Base-by-base conservation (phyloP, 1,140 invertebrate species). In the Calliphora vicina region DNA sequence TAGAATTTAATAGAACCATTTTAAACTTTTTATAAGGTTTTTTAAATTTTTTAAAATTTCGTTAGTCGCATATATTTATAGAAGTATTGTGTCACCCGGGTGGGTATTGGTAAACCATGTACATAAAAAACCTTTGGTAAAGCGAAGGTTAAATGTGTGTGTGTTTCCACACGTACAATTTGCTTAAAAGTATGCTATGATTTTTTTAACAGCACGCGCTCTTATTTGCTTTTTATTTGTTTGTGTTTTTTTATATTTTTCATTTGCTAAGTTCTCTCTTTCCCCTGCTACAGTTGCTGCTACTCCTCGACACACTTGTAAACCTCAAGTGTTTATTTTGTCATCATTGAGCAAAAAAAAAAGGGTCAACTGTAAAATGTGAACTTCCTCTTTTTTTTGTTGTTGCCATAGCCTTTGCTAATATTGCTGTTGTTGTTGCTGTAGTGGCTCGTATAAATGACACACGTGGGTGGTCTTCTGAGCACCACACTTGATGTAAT, bases 301-400 rank as follows among this genome's bases (percentile, higher is more conserved):
- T 25, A 15, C 74, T 43, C 42, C 20, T 12, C 42, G 15, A 20
- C 74, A 23, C 23, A 23, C 20, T 67, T 67, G 61, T 67, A 67
- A 78, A 78, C 42, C 74, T 78, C 74, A 78, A 78, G 74, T 78
- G 74, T 78, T 78, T 78, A 78, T 78, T 78, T 78, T 78, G 74
- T 45, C 74, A 78, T 78, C 74, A 78, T 78, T 78, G 35, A 78
- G n/a, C n/a, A n/a, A n/a, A n/a, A 43, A 43, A 78, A 76, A 76
- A 78, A 78, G 74, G 74, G 74, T 78, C 74, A 78, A 78, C 74
- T 78, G 74, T 15, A 78, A 78, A 78, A 78, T 78, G 74, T 78
- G 42, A 78, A 78, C 74, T 78, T 67, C 61, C 61, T 67, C 61
- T 9, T 43, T 76, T 78, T 74, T 29, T 74, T 72, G 23, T 72